Evolutionary conservation across 92 coral and sea anemone genomes (phyloP).

Genomic region (Porites rus): DNA sequence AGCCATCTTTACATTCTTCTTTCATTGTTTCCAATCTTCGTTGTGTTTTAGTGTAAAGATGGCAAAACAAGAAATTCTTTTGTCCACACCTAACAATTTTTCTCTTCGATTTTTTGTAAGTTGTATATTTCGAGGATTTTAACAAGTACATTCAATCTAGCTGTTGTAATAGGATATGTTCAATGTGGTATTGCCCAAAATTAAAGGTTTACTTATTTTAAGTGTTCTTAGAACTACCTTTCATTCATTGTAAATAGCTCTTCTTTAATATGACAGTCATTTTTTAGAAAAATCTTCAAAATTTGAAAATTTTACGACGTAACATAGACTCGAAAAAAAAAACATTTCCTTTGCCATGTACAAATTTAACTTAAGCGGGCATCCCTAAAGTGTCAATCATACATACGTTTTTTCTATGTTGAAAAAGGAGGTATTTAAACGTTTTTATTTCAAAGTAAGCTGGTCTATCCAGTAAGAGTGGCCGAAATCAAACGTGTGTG

Average conservation of each 20-base stretch:
- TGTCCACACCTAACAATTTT: neutral
- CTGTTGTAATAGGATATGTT: neutral
- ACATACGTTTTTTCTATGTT: neutral
- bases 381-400: neutral
- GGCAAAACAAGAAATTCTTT: neutral
- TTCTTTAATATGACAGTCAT: neutral
- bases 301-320: conserved; percentile 4
- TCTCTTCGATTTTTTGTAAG: too few species aligned
- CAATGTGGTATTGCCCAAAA: neutral
- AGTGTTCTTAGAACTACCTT: neutral
- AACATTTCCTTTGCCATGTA: neutral
- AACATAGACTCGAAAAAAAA: neutral
- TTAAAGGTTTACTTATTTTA: neutral
- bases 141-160: too few species aligned
- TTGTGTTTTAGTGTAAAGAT: too few species aligned
- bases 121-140: neutral
- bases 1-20: neutral
- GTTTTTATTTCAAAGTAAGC: neutral
- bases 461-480: neutral
- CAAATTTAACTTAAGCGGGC: neutral
- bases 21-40: neutral
- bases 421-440: conserved; percentile 9
- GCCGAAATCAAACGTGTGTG: neutral
- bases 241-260: neutral
- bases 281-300: neutral